Conservation (phyloP, 2,888 invertebrate species). For the Megamerina dolium region DNA sequence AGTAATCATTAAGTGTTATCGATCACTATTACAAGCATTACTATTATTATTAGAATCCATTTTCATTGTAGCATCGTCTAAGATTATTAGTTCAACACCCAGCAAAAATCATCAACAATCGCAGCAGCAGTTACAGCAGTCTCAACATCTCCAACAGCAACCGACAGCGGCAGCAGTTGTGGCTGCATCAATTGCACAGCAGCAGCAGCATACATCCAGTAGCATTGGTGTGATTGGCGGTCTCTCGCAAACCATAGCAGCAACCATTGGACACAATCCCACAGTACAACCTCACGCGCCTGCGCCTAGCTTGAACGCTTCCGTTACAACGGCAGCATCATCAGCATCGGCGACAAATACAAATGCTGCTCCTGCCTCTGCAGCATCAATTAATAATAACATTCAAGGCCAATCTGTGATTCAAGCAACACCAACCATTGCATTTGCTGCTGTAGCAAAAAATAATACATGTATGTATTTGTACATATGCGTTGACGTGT, state of each 20-base stretch:
- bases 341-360: conserved; percentile 22
- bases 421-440: conserved; percentile 49
- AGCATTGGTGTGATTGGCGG: conserved; percentile 12
- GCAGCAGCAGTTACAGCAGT: conserved; percentile 39
- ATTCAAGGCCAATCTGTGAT: conserved; percentile 50
- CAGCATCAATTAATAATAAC: conserved; percentile 28
- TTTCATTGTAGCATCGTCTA: conserved; percentile 24
- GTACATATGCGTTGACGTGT: no score
- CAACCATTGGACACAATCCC: conserved; percentile 33
- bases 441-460: conserved; percentile 62
- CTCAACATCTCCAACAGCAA: conserved; percentile 43
- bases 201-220: conserved; percentile 20
- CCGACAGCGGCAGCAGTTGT: conserved; percentile 27
- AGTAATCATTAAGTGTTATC: conserved; percentile 13
- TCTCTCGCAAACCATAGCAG: conserved; percentile 23
- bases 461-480: conserved; percentile 49
- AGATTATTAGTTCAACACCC: conserved; percentile 49
- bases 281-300: conserved; percentile 42
- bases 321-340: conserved; percentile 18
- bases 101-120: conserved; percentile 45
- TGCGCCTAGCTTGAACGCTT: conserved; percentile 42
- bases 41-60: not conserved
- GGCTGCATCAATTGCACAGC: conserved; percentile 23
- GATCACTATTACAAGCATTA: not conserved
- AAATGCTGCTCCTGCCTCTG: conserved; percentile 25